Evolutionary conservation across 2,113 vertebrate species (phyloP), one percentile per base, ranked within the genome.

Genomic region (Callaeas wilsoni): DNA sequence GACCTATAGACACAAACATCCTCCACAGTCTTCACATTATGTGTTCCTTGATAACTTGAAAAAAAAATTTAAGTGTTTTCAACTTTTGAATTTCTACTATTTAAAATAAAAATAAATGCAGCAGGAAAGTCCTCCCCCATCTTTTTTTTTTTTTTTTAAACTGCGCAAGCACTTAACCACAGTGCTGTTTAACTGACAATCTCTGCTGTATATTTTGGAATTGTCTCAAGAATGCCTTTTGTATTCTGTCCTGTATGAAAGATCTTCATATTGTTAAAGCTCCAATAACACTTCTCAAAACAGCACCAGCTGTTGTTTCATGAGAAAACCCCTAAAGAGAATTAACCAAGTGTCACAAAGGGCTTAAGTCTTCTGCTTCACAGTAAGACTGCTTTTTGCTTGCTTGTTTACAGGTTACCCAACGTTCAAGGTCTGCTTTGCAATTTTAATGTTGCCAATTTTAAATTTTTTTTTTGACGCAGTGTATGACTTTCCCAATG

Each of bases 181-280:
- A 69, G 27, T 7, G 41, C 41, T 87, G 32, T 64, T 70, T 70
- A 89, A 81, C 68, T 63, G 30, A 84, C 79, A 73, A 55, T 35
- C 69, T 75, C 62, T 68, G 46, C 79, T 90, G 85, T 93, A 17
- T 91, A 73, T 91, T 93, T 76, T 93, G 92, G 85, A 96, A 69
- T 82, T 73, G 49, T 83, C 92, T 91, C 85, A 87, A 64, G 73
- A 94, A 95, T 84, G 82, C 26, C 75, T 71, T 91, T 90, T 93
- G 87, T 91, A 57, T 82, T 90, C 75, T 88, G 67, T 57, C 57
- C 49, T 69, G 44, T 69, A 94, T 22, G 44, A 93, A 79, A 90
- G 55, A 69, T 62, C 49, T 85, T 90, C 78, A 46, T 52, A 83
- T 77, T 92, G 57, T 83, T 77, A 68, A 59, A 94, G 82, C 79